Base-by-base conservation (phyloP, 2,113 vertebrate genomes). In the Micromys minutus region DNA sequence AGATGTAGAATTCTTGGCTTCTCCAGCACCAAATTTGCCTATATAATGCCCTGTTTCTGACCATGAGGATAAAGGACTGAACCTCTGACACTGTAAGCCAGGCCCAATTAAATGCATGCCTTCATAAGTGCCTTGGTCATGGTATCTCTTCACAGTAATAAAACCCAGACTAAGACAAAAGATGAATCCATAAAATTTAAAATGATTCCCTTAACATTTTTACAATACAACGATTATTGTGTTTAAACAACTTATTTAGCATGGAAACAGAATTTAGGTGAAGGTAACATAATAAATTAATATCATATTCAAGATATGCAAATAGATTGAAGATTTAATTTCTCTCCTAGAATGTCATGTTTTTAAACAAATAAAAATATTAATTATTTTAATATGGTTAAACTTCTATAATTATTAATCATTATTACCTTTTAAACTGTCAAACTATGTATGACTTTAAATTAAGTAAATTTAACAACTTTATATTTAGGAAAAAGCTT, bases 401-500 rank as follows among this genome's bases (percentile, higher is more conserved):
- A 59, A 9, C 10, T 71, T 85, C 72, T 92, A 69, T 55, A 79
- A 91, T 95, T 88, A 93, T 31, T 89, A 76, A 34, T 67, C 34
- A 42, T 16, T 89, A n/a, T 75, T 1, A 85, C 3, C 85, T 84
- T 57, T 19, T 93, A 90, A 80, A 91, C 5, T 19, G 87, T 45
- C 1, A 12, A 8, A 57, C 0, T 47, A 67, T 45, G 42, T 77
- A 83, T 90, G 65, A n/a, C 34, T 61, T 87, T 87, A 86, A 95
- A 61, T 71, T 89, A n/a, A 89, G 69, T 79, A n/a, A 8, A 50
- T 96, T 83, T 59, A 79, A 67, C 47, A 22, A 77, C 11, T 72
- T 11, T 50, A 22, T 91, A 94, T 57, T 87, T 94, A 45, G 17
- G 87, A 22, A 89, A 92, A 88, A 75, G 39, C 45, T 67, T 91